Evolutionary conservation across 53 echinoderm and acorn worm genomes (phyloP).

Genomic region (Actinopyga echinites): DNA sequence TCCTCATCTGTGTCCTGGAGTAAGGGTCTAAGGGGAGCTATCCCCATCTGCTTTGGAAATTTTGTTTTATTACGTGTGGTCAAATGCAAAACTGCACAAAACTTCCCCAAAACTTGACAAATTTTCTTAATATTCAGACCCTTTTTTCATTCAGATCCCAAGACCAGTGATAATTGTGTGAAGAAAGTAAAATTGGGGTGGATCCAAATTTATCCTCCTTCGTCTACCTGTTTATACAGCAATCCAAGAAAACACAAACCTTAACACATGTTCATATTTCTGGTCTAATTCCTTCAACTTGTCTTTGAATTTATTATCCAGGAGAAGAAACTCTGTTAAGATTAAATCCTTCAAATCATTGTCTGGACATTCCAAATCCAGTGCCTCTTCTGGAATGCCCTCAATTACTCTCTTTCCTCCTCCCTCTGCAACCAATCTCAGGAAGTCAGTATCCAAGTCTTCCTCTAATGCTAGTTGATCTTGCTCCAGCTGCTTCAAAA

Average conservation of each 20-base stretch:
- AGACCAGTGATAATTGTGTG: too few relatives aligned
- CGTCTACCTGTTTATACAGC: background rate
- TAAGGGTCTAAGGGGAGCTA: too few relatives aligned
- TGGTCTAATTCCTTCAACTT: constrained; percentile 77
- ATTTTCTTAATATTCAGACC: too few relatives aligned
- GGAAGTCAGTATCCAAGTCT: constrained; percentile 68
- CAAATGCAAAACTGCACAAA: too few relatives aligned
- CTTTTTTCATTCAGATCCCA: too few relatives aligned
- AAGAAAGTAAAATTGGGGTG: too few relatives aligned
- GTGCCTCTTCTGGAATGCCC: constrained; percentile 81
- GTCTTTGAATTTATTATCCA: constrained; percentile 73
- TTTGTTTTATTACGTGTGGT: too few relatives aligned
- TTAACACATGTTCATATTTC: constrained; percentile 61
- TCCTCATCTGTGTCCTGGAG: too few relatives aligned
- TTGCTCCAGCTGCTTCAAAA: constrained; percentile 58
- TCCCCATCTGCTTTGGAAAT: too few relatives aligned
- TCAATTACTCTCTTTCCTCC: constrained; percentile 84
- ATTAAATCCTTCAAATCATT: constrained; percentile 62
- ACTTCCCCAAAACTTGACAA: too few relatives aligned
- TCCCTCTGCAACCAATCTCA: constrained; percentile 36
- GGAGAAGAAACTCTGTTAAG: constrained; percentile 66
- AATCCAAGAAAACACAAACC: constrained; percentile 42
- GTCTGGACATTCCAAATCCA: constrained; percentile 76
- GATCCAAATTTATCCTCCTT: too few relatives aligned
- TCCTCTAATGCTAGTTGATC: constrained; percentile 75